These are phyloP conservation scores for Pavo muticus DNA, from an alignment of 2,113 vertebrate species.

Conservation along the genomic window DNA sequence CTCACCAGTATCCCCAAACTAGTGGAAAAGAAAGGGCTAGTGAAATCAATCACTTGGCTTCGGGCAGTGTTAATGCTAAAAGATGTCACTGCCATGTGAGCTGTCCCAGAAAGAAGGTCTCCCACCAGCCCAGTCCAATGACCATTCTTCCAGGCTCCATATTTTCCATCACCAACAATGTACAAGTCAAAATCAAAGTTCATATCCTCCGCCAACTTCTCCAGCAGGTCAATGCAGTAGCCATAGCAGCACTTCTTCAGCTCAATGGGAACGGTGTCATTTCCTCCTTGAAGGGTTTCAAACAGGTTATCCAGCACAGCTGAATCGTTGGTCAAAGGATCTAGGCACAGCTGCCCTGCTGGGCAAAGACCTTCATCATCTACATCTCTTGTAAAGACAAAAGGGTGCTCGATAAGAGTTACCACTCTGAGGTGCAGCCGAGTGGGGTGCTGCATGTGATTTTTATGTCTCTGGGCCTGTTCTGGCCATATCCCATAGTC, in stretches of 20 bases:
- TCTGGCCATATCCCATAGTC: constrained; percentile 90
- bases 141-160: constrained; percentile 84
- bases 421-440: constrained; percentile 91
- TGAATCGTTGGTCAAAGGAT: constrained; percentile 90
- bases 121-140: constrained; percentile 88
- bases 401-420: constrained; percentile 93
- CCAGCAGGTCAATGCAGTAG: constrained; percentile 86
- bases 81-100: constrained; percentile 86
- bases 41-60: constrained; percentile 88
- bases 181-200: constrained; percentile 88
- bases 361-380: constrained; percentile 93
- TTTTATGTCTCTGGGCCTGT: constrained; percentile 83
- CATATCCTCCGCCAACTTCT: constrained; percentile 86
- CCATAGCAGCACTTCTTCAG: constrained; percentile 88
- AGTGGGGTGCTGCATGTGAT: constrained; percentile 75
- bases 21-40: constrained; percentile 88
- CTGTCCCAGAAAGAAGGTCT: constrained; percentile 83
- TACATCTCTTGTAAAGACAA: constrained; percentile 92
- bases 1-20: constrained; percentile 87
- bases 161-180: constrained; percentile 88
- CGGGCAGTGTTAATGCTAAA: constrained; percentile 88
- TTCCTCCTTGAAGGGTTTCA: constrained; percentile 87
- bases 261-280: constrained; percentile 80
- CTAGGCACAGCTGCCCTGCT: constrained; percentile 92
- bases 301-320: constrained; percentile 87